phyloP scores from a whole-genome alignment of 2,888 invertebrate genomes.

The Clepsis dumicolana region DNA sequence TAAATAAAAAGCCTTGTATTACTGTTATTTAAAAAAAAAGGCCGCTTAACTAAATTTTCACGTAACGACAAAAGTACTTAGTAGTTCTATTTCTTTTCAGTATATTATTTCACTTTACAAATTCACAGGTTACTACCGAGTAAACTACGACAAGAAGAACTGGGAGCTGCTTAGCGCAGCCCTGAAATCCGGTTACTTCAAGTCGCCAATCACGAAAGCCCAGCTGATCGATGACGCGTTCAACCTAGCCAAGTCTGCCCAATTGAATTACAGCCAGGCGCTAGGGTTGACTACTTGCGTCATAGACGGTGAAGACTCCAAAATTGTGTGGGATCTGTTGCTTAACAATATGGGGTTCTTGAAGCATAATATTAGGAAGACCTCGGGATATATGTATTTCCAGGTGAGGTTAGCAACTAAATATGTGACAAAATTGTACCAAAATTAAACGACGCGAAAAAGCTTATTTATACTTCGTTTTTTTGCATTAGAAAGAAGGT shows the following conservation, averaged over 20 bases:
- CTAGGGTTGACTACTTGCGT: conserved; percentile 88
- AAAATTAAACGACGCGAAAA: too few relatives aligned
- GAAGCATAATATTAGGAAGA: conserved; percentile 76
- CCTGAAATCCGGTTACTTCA: conserved; percentile 79
- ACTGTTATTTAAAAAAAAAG: too few relatives aligned
- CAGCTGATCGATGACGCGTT: conserved; percentile 92
- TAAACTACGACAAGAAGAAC: conserved; percentile 87
- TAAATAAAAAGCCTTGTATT: too few relatives aligned
- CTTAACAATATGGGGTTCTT: conserved; percentile 85
- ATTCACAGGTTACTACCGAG: conserved; percentile 85
- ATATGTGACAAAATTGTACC: too few relatives aligned
- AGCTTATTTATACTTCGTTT: too few relatives aligned
- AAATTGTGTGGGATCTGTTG: conserved; percentile 89
- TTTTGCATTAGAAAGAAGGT: too few relatives aligned
- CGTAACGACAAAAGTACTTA: too few relatives aligned
- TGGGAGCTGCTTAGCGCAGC: conserved; percentile 84
- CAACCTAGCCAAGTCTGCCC: conserved; percentile 87
- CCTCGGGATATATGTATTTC: conserved; percentile 55
- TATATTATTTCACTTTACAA: neutral
- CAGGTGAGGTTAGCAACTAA: neutral
- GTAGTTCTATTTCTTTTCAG: too few relatives aligned
- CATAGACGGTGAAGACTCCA: conserved; percentile 85
- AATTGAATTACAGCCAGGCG: conserved; percentile 86
- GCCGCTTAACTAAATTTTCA: too few relatives aligned
- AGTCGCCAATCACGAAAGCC: conserved; percentile 87